These are phyloP conservation scores for Dicaeum eximium DNA, from an alignment of 2,113 vertebrate genomes.

Conservation along the genomic window DNA sequence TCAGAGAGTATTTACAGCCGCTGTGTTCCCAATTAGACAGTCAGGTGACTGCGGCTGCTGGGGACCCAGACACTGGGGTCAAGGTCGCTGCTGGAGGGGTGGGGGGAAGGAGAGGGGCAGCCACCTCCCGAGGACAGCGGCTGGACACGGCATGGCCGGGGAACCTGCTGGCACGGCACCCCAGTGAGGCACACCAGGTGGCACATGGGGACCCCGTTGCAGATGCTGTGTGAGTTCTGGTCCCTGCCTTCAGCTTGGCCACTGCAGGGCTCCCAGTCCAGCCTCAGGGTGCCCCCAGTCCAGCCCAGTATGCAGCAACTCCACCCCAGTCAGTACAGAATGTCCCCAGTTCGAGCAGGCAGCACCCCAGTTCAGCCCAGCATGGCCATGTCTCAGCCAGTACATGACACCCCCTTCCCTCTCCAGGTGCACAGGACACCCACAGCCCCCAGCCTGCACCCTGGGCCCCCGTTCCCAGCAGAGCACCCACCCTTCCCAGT, in stretches of 20 bases:
- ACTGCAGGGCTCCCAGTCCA: neutral
- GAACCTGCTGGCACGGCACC: accelerated
- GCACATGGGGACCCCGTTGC: accelerated
- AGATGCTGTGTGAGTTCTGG: neutral
- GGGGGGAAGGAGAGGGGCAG: neutral
- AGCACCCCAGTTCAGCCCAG: neutral
- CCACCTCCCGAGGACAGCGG: neutral
- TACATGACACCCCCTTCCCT: neutral
- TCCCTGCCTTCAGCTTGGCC: neutral
- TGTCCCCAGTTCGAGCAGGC: too few relatives aligned
- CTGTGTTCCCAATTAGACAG: conserved; percentile 67
- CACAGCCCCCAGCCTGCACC: neutral
- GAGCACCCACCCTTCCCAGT: neutral
- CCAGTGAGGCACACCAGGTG: neutral
- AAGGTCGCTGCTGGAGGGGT: neutral
- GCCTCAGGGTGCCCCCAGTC: neutral
- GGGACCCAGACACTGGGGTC: conserved; percentile 66
- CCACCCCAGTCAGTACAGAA: neutral
- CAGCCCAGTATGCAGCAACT: neutral
- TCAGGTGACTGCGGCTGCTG: conserved; percentile 68
- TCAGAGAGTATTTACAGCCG: conserved; percentile 70
- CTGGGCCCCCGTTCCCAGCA: neutral
- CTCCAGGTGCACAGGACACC: neutral
- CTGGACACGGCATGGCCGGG: neutral
- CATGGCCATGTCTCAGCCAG: neutral